Evolutionary conservation across 2,888 invertebrate species (phyloP), one percentile per base, ranked within the genome.

Genomic region (Gastrophysa polygoni): DNA sequence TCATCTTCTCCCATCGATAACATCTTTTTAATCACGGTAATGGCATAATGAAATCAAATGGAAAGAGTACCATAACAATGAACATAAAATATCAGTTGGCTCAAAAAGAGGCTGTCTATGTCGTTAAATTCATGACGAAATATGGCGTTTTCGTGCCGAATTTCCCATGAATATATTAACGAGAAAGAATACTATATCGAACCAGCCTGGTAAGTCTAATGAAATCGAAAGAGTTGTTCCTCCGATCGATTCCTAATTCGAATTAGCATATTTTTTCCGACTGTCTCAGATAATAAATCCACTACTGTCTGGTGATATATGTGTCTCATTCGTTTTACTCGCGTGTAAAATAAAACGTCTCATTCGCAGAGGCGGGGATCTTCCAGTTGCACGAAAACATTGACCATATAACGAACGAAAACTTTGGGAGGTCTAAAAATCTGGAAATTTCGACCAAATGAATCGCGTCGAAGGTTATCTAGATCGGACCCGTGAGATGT

Each of bases 311-410:
- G 38, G 51, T 54, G 54, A 54, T 54, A 54, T 54, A 54, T 44
- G 54, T 28, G 54, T 54, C 54, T 54, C 43, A 43, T 43, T 54
- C 54, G 14, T 54, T 43, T 43, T 54, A 34, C 43, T 54, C 29
- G 54, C 54, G 17, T 54, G 43, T 17, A 17, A 43, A 54, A 54
- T 54, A 10, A 32, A 32, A 10, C 6, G 29, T 2, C 11, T 14
- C 14, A 4, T 10, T 14, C 38, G 1, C 38, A 38, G 38, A n/a
- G 38, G 38, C 38, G 38, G 38, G n/a, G n/a, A n/a, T n/a, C n/a
- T n/a, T n/a, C n/a, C n/a, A n/a, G n/a, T n/a, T n/a, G n/a, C n/a
- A n/a, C n/a, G n/a, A n/a, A n/a, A n/a, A n/a, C n/a, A n/a, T n/a
- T n/a, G n/a, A n/a, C n/a, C n/a, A n/a, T n/a, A n/a, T n/a, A n/a